Conservation (phyloP, 2,797 vertebrate genomes). For the Steatocranus sp. region DNA sequence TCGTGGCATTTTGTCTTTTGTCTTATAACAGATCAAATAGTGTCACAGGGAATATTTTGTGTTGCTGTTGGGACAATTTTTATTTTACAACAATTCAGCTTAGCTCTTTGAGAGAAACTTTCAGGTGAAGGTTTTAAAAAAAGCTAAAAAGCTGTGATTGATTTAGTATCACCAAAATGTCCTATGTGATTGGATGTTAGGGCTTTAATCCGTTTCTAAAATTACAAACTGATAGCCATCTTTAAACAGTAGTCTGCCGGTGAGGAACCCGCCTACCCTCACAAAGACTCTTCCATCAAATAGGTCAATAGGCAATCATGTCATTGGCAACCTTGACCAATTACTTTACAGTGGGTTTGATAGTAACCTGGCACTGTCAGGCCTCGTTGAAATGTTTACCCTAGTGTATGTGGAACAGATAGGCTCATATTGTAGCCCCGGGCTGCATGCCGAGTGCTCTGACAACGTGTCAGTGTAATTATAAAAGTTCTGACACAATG, state of each 20-base stretch:
- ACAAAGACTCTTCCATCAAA: background rate
- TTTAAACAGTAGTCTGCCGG: background rate
- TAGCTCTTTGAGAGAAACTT: constrained; percentile 12
- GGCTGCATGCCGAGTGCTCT: constrained; percentile 22
- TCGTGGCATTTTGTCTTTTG: constrained; percentile 25
- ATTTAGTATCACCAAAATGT: constrained; percentile 40
- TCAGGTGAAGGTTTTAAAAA: background rate
- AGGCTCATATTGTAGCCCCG: background rate
- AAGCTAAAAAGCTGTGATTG: constrained; percentile 21
- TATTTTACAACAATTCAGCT: constrained; percentile 1
- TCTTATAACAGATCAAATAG: constrained; percentile 2
- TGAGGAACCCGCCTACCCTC: background rate
- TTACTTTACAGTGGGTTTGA: background rate
- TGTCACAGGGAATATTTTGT: background rate
- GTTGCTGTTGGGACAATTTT: background rate
- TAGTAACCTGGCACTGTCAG: constrained; percentile 41
- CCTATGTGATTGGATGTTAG: background rate
- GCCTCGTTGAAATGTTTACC: constrained; percentile 13
- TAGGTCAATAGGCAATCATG: background rate
- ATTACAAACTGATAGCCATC: constrained; percentile 7
- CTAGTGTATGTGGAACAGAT: constrained; percentile 14
- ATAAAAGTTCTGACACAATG: constrained; percentile 6
- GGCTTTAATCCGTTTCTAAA: constrained; percentile 9
- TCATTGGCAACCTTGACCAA: background rate
- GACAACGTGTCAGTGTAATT: constrained; percentile 32